A percentile compares a stretch with the other conserved stretches of the same genome.
phyloP scores from a whole-genome alignment of 2,797 vertebrate species.

The Triplophysa yarkandensis region DNA sequence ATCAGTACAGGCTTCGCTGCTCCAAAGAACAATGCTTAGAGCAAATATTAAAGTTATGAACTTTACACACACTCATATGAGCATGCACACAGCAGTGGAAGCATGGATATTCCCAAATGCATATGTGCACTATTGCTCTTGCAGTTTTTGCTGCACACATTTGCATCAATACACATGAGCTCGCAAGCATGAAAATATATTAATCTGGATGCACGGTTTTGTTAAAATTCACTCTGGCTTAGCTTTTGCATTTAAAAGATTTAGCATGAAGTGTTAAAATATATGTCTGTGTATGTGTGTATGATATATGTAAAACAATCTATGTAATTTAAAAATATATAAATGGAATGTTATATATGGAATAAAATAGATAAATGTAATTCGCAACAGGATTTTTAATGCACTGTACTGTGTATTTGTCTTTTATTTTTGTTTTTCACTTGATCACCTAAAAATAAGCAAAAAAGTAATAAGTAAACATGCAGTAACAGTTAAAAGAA shows the following conservation, averaged over 20 bases:
- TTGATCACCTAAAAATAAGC: no score
- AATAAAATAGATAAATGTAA: no score
- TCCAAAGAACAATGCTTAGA: slow-evolving; percentile 35
- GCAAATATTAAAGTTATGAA: slow-evolving; percentile 10
- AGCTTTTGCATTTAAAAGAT: neutral
- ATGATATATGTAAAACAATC: neutral
- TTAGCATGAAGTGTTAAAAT: neutral
- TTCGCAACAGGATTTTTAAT: no score
- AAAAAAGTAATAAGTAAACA: no score
- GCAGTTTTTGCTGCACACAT: neutral
- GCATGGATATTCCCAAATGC: slow-evolving; percentile 22
- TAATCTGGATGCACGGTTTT: neutral
- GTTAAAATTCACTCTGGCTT: neutral
- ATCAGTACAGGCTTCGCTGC: slow-evolving; percentile 27
- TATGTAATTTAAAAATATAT: no score
- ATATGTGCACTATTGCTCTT: neutral
- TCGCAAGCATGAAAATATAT: slow-evolving; percentile 6
- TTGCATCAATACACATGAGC: slow-evolving; percentile 12
- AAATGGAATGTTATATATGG: no score
- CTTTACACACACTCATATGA: slow-evolving; percentile 3
- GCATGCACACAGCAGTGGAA: slow-evolving; percentile 12
- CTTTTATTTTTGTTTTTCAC: no score
- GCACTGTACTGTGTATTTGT: no score
- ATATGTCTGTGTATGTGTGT: neutral
- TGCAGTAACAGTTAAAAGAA: no score